Base-by-base conservation (phyloP, 1,140 invertebrate genomes). In the Eriosoma lanigerum region DNA sequence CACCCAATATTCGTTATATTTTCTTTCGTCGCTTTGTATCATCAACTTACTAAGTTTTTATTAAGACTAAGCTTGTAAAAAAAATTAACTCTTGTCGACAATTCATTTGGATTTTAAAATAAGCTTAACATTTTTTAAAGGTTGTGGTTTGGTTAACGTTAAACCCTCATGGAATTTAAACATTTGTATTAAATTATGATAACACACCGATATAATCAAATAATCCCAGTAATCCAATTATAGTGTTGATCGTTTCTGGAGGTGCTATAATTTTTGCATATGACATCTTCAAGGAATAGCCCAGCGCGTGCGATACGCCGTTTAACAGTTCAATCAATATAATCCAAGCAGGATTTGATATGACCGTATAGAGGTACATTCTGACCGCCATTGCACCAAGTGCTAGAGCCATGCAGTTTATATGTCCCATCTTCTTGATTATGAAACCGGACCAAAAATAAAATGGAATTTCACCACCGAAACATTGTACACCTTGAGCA, bases 241-340 rank as follows among this genome's bases (percentile, higher is more conserved):
- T 24, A 12, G 66, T 26, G 66, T 48, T 48, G 3, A 46, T 13
- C 8, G 66, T 70, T 21, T 50, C 44, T 0, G 66, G 24, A 26
- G 94, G 94, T 6, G 94, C 91, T 1, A 95, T 90, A 82, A 92
- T 90, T 84, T 91, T 94, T 0, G 94, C 94, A 86, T 96, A 97
- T 0, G 93, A 93, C 15, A 94, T 91, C 91, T 96, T 95, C 9
- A 93, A 91, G 0, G 94, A 90, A 87, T 94, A 97, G 84, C 94
- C 93, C 81, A 97, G 87, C 15, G 95, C 95, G 84, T 94, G 94
- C 0, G 95, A 95, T 6, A 96, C 86, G 19, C 94, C 94, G 86
- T 97, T 94, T 10, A 94, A 86, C 76, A 95, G 84, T 86, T 97
- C 96, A 32, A 97, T 90, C 1, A 94, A 90, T 81, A 98, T 86